Conservation (phyloP, 2,888 invertebrate genomes). For the Calameuta pallipes region DNA sequence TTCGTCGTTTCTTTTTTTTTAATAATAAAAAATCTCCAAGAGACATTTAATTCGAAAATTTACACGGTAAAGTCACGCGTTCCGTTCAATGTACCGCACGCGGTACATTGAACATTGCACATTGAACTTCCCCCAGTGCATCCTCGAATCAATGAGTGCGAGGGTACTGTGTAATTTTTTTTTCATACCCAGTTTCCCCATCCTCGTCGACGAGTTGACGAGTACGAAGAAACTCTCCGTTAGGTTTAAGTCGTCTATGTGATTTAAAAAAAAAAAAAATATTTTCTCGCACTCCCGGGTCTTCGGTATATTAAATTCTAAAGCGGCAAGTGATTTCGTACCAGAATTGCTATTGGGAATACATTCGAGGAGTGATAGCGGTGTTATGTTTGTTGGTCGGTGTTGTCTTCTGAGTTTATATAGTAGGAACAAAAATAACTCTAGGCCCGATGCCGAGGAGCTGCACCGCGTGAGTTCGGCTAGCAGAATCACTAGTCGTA, state of each 20-base stretch:
- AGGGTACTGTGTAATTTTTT: neutral
- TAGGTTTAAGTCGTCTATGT: neutral
- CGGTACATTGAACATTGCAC: neutral
- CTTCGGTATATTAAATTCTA: neutral
- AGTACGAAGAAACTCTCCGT: neutral
- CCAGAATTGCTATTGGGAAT: neutral
- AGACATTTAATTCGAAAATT: neutral
- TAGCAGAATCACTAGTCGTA: neutral
- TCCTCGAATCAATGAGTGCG: neutral
- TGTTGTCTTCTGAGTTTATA: neutral
- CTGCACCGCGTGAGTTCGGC: constrained; percentile 18
- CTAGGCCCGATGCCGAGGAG: constrained; percentile 46
- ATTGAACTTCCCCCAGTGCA: neutral
- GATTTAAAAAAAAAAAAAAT: too few relatives aligned
- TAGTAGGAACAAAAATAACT: constrained; percentile 49
- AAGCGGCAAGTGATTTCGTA: neutral
- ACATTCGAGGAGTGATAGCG: neutral
- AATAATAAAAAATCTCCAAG: neutral
- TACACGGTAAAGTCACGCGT: neutral
- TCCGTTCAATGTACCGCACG: neutral
- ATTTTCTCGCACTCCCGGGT: neutral
- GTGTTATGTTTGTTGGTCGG: neutral
- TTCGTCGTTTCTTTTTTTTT: neutral
- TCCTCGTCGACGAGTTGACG: neutral
- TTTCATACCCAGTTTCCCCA: neutral